These are phyloP conservation scores for Neoitamus cyanurus DNA, from an alignment of 2,888 invertebrate species.

Conservation along the genomic window DNA sequence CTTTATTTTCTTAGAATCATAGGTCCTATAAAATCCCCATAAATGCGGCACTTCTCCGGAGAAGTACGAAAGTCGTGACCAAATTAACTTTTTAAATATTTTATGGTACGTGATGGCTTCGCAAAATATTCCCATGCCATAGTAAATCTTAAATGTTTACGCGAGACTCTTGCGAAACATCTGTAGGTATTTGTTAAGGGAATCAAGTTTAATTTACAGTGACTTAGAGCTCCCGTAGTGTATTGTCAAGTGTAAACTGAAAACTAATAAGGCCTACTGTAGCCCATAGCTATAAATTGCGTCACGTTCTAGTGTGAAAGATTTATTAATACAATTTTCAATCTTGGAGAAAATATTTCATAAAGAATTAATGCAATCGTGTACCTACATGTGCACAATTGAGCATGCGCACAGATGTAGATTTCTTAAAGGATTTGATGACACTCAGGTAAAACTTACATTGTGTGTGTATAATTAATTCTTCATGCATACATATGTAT, in stretches of 20 bases:
- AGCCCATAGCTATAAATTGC: background rate
- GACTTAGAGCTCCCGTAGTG: background rate
- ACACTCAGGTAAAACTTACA: too few species aligned
- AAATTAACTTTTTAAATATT: conserved; percentile 14
- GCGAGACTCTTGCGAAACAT: background rate
- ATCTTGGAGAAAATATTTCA: background rate
- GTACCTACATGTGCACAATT: background rate
- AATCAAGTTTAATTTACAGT: background rate
- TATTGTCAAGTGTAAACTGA: background rate
- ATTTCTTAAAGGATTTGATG: too few species aligned
- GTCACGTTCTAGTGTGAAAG: background rate
- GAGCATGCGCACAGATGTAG: too few species aligned
- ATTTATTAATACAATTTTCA: background rate
- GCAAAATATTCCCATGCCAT: conserved; percentile 7
- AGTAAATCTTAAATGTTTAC: background rate
- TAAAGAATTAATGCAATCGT: background rate
- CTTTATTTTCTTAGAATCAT: background rate
- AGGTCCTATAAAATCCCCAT: background rate
- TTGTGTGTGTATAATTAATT: too few species aligned
- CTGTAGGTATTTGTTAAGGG: background rate
- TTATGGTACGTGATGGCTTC: conserved; percentile 4
- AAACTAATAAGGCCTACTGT: background rate
- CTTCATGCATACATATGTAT: too few species aligned
- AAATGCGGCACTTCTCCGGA: background rate
- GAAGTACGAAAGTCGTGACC: background rate